Evolutionary conservation across 2,888 invertebrate genomes (phyloP).

Genomic region (Myathropa florea): DNA sequence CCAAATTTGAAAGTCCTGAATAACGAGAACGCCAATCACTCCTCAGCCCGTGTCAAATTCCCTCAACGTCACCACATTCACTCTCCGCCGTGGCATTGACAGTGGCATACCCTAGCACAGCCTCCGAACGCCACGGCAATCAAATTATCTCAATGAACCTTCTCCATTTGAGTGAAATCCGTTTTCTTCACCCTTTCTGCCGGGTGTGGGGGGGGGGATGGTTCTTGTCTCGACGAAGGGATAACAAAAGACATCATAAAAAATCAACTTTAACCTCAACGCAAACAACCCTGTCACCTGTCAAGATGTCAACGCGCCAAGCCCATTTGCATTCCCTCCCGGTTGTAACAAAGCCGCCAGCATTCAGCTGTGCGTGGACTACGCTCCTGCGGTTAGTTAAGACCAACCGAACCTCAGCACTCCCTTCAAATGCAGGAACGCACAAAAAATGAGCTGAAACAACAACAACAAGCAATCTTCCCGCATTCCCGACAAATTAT

Average conservation of each 20-base stretch:
- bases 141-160: slow-evolving; percentile 28
- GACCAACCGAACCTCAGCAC: slow-evolving; percentile 19
- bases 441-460: slow-evolving; percentile 9
- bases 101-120: too few relatives aligned
- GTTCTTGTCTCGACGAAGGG: neutral
- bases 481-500: slow-evolving; percentile 58
- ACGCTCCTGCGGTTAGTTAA: slow-evolving; percentile 54
- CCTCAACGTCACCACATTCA: too few relatives aligned
- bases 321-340: slow-evolving; percentile 47
- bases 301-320: slow-evolving; percentile 56
- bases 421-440: slow-evolving; percentile 39
- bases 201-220: too few relatives aligned
- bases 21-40: too few relatives aligned
- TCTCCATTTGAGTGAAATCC: slow-evolving; percentile 30
- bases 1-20: too few relatives aligned
- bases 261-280: slow-evolving; percentile 53
- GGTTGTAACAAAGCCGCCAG: slow-evolving; percentile 1
- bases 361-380: slow-evolving; percentile 59
- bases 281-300: slow-evolving; percentile 58
- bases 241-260: slow-evolving; percentile 23
- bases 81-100: too few relatives aligned
- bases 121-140: neutral
- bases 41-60: too few relatives aligned
- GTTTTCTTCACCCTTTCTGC: neutral
- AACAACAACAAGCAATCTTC: slow-evolving; percentile 11